These are phyloP conservation scores for Imbricaverruca yamaguchii DNA, from an alignment of 2,888 invertebrate genomes.

Conservation along the genomic window DNA sequence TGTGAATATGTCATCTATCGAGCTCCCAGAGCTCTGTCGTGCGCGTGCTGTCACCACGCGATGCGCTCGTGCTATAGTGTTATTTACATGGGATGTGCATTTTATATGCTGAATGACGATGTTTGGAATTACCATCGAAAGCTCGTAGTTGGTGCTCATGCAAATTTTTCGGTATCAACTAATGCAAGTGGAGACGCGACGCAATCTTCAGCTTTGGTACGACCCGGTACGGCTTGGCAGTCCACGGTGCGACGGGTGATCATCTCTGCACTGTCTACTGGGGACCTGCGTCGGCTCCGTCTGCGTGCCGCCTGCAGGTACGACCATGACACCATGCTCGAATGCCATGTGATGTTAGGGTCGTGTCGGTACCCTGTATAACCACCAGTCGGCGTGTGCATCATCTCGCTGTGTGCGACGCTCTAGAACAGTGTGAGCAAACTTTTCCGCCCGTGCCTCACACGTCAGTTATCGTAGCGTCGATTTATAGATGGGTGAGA, in stretches of 20 bases:
- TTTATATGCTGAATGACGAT: background rate
- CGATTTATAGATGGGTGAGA: background rate
- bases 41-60: background rate
- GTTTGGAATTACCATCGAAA: background rate
- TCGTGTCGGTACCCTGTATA: background rate
- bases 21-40: background rate
- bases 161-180: background rate
- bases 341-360: background rate
- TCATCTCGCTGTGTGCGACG: background rate
- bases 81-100: no score
- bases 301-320: no score
- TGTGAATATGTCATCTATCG: background rate
- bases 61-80: background rate
- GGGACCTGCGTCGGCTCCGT: no score
- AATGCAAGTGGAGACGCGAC: no score
- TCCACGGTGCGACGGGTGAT: no score
- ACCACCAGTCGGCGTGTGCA: background rate
- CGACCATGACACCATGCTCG: no score
- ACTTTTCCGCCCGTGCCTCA: background rate
- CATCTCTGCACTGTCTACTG: no score
- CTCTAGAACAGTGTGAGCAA: no score
- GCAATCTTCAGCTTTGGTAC: no score
- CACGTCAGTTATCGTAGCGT: background rate
- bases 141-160: background rate
- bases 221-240: no score